A percentile compares a stretch with the other conserved stretches of the same genome.
These are phyloP conservation scores for Papilio gigon DNA, from an alignment of 2,888 invertebrate species.

Conservation along the genomic window DNA sequence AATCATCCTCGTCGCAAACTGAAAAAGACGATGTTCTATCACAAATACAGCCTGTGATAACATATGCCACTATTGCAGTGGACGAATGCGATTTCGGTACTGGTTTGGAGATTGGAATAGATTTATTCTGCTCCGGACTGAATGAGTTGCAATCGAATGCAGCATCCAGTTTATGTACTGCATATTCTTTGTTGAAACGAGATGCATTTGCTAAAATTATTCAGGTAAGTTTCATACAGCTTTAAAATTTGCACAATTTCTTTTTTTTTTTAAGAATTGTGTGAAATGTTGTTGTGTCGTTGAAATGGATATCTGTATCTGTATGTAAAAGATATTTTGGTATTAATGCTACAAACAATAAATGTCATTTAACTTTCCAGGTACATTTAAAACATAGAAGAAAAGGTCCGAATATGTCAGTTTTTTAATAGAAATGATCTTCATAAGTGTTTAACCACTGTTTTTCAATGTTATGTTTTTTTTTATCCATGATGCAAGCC, in stretches of 20 bases:
- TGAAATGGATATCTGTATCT: not conserved
- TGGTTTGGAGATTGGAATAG: conserved; percentile 93
- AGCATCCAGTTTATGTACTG: conserved; percentile 85
- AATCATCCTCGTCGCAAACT: conserved; percentile 80
- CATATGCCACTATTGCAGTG: conserved; percentile 92
- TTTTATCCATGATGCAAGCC: conserved; percentile 42
- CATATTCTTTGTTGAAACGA: conserved; percentile 89
- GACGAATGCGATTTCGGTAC: conserved; percentile 98
- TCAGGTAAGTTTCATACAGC: too few species aligned
- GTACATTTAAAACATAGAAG: conserved; percentile 89
- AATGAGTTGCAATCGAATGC: conserved; percentile 85
- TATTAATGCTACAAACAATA: not conserved
- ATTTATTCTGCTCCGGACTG: conserved; percentile 90
- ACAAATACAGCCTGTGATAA: conserved; percentile 90
- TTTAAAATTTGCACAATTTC: too few species aligned
- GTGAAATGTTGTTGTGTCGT: too few species aligned
- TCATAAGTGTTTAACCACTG: not conserved
- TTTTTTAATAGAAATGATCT: conserved; percentile 43
- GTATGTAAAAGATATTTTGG: not conserved
- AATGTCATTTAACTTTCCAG: conserved; percentile 62
- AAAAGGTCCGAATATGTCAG: conserved; percentile 74
- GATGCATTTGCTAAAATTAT: conserved; percentile 88
- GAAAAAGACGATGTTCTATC: conserved; percentile 84
- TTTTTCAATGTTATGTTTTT: not conserved
- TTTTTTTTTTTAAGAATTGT: too few species aligned